These are phyloP conservation scores for Gobiocypris rarus DNA, from an alignment of 2,113 vertebrate genomes.

Conservation along the genomic window DNA sequence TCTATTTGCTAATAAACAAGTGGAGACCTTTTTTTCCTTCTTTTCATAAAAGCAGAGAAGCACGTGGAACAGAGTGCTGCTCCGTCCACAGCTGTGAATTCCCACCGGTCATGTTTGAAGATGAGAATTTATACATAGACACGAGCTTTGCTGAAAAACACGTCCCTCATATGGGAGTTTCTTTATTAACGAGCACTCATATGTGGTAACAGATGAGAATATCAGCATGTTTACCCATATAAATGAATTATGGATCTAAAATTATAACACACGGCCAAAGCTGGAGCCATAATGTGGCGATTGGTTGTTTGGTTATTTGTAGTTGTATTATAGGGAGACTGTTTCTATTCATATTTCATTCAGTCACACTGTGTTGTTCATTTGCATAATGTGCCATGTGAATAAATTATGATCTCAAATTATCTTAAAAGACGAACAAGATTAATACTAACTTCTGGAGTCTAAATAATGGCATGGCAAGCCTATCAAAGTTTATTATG, in stretches of 20 bases:
- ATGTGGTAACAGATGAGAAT: slow-evolving; percentile 64
- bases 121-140: slow-evolving; percentile 38
- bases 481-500: not conserved
- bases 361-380: slow-evolving; percentile 65
- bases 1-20: slow-evolving; percentile 44
- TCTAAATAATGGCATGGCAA: not conserved
- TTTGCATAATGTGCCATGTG: slow-evolving; percentile 68
- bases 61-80: slow-evolving; percentile 10
- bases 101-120: slow-evolving; percentile 30
- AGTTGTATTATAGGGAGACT: slow-evolving; percentile 63
- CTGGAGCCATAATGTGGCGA: slow-evolving; percentile 61
- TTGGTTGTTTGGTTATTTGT: slow-evolving; percentile 60
- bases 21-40: not conserved
- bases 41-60: slow-evolving; percentile 20
- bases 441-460: slow-evolving; percentile 7
- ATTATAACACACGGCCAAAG: slow-evolving; percentile 67
- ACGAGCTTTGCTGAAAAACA: slow-evolving; percentile 24
- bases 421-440: slow-evolving; percentile 39
- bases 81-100: slow-evolving; percentile 43
- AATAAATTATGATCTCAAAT: slow-evolving; percentile 65
- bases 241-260: slow-evolving; percentile 67
- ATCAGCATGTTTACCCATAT: slow-evolving; percentile 66
- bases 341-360: slow-evolving; percentile 64
- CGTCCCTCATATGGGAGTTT: slow-evolving; percentile 51
- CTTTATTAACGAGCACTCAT: slow-evolving; percentile 64